These are phyloP conservation scores for Pangasius djambal DNA, from an alignment of 2,797 vertebrate genomes.

Conservation along the genomic window DNA sequence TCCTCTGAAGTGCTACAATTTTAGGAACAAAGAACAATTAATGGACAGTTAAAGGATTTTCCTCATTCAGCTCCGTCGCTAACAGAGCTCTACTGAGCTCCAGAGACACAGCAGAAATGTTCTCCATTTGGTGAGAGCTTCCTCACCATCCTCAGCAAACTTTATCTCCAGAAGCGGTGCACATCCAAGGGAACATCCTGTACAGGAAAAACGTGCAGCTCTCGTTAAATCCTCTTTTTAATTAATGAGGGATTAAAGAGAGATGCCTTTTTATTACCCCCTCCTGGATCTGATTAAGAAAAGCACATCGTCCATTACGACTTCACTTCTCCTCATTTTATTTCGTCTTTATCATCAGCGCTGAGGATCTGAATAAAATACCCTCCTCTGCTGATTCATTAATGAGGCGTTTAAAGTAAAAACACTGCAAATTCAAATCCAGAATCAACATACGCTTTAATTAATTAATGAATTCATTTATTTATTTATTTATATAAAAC, in stretches of 20 bases:
- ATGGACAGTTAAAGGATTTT: neutral
- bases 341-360: slow-evolving; percentile 33
- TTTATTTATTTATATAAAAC: no score
- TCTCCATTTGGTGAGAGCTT: neutral
- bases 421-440: neutral
- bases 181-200: neutral
- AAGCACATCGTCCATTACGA: slow-evolving; percentile 38
- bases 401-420: neutral
- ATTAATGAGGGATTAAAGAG: slow-evolving; percentile 51
- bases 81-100: neutral
- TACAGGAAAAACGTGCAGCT: neutral
- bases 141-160: neutral
- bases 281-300: slow-evolving; percentile 50
- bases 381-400: neutral
- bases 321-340: slow-evolving; percentile 28
- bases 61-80: neutral
- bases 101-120: neutral
- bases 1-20: neutral
- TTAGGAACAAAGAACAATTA: neutral
- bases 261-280: slow-evolving; percentile 23
- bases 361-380: slow-evolving; percentile 5
- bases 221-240: slow-evolving; percentile 52
- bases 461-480: no score
- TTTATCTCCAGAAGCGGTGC: neutral
- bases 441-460: neutral